Conservation (phyloP, 2,797 vertebrate genomes). For the Cynopterus sphinx region DNA sequence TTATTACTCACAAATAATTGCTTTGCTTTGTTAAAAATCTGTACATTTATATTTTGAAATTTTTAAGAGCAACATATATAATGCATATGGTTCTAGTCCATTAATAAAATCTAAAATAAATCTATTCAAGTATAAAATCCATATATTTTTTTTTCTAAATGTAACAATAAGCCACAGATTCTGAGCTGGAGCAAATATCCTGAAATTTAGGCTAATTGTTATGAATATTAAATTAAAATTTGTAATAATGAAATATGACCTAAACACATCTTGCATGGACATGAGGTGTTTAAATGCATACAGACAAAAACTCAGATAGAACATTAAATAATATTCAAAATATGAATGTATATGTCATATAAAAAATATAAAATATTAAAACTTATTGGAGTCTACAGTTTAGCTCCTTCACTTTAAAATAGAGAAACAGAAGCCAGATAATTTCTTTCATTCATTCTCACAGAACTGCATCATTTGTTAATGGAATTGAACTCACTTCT, state of each 20-base stretch:
- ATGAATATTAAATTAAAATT: neutral
- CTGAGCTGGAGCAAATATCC: neutral
- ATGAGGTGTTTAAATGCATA: neutral
- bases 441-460: conserved; percentile 9
- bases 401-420: conserved; percentile 16
- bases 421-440: neutral
- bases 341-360: conserved; percentile 46
- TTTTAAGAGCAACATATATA: neutral
- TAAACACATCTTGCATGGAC: neutral
- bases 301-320: neutral
- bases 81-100: neutral
- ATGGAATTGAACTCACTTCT: neutral
- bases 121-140: neutral
- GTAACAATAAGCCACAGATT: neutral
- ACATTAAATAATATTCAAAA: conserved; percentile 46
- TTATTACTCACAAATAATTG: neutral
- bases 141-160: neutral
- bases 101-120: conserved; percentile 11
- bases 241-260: neutral
- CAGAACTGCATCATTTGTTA: neutral
- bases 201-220: neutral
- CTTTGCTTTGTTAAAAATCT: conserved; percentile 34
- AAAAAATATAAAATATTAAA: conserved; percentile 43
- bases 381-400: neutral
- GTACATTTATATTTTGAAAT: neutral